Base-by-base conservation (phyloP, 2,797 vertebrate genomes). In the Loriculus beryllinus region DNA sequence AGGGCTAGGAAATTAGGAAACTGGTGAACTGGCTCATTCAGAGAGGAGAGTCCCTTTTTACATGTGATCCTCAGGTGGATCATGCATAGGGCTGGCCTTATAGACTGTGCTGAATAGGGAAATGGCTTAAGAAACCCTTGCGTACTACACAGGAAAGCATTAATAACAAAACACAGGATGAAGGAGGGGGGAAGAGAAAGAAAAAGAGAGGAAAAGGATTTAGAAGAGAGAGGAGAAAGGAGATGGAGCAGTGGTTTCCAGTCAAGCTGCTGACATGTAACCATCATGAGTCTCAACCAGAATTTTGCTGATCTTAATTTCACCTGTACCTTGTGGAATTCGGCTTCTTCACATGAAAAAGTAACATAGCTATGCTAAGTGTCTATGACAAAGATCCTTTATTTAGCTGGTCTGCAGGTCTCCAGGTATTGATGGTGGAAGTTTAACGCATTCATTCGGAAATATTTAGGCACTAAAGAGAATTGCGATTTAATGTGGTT, bases 151-250 rank as follows among this genome's bases (percentile, higher is more conserved):
- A 57, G 15, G 28, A 9, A 48, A 77, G 17, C 1, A 14, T 65
- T n/a, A 71, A 37, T 43, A 69, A 40, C 7, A 23, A 69, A 82
- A 7, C 7, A 82, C 19, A 60, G 20, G 68, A 75, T 31, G 3
- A 35, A 0, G 5, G 0, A 3, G 9, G 12, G 3, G 1, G 8
- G n/a, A 7, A 12, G 10, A 3, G 1, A 7, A 20, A 35, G 35
- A 26, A 9, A 19, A 9, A 1, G 3, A 1, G 0, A 1, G 0
- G 0, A 0, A 4, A 3, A 20, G 49, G 48, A 19, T 8, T 45
- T 72, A 20, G 12, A 67, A 70, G 19, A 35, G 33, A 57, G 11
- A 52, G 6, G 12, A 22, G 4, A 9, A 88, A 62, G 10, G 6
- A 67, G 23, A 7, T 18, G 9, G 4, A 72, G 65, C 1, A 0